Evolutionary conservation across 2,113 vertebrate species (phyloP).

Genomic region (Mesoclemmys tuberculata): DNA sequence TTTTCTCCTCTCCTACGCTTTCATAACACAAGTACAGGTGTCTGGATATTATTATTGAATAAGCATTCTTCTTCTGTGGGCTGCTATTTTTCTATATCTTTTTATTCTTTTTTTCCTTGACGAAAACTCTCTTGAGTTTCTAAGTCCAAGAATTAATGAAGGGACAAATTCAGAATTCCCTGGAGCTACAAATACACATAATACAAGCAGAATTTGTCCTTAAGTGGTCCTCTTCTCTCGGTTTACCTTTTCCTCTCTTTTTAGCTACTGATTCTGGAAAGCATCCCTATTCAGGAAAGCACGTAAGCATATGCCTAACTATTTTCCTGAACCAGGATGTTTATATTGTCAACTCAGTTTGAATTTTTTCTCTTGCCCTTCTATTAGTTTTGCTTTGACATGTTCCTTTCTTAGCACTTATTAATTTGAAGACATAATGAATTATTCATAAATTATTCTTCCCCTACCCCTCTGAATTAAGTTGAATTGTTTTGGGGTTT

Average conservation of each 20-base stretch:
- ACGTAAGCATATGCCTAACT: background rate
- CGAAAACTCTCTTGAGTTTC: background rate
- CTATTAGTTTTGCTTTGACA: background rate
- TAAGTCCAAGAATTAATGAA: background rate
- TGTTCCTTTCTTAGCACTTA: background rate
- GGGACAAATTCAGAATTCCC: background rate
- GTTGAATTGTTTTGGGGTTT: background rate
- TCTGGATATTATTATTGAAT: background rate
- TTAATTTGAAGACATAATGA: background rate
- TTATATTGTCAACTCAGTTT: background rate
- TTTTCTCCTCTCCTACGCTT: background rate
- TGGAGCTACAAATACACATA: background rate
- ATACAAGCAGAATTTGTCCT: background rate
- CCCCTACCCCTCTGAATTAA: background rate
- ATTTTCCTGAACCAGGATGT: background rate
- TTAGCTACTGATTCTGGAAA: background rate
- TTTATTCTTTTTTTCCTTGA: background rate
- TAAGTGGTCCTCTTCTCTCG: background rate
- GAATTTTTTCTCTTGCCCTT: background rate
- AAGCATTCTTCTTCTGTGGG: background rate
- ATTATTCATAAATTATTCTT: background rate
- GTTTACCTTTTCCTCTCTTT: background rate
- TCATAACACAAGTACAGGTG: background rate
- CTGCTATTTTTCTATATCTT: background rate
- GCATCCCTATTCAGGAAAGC: background rate